Conservation (phyloP, 2,797 vertebrate genomes). For the Crenichthys baileyi region DNA sequence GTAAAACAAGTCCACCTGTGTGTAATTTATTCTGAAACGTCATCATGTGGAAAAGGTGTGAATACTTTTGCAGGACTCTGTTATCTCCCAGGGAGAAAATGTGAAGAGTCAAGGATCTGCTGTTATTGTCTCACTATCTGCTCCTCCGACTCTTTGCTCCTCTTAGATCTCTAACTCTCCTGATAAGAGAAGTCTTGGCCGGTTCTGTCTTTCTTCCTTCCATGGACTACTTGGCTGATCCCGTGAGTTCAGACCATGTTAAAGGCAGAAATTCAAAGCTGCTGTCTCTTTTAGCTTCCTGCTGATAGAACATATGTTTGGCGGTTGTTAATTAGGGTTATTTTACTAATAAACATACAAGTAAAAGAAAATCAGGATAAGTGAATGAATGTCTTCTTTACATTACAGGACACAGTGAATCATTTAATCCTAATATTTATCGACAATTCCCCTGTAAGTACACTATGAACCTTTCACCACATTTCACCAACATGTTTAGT, state of each 20-base stretch:
- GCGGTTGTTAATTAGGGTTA: not conserved
- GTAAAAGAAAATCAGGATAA: not conserved
- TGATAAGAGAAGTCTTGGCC: conserved; percentile 95
- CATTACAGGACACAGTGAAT: conserved; percentile 92
- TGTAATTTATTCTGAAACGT: too few relatives aligned
- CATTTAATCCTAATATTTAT: conserved; percentile 94
- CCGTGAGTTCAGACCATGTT: conserved; percentile 84
- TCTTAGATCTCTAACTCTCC: conserved; percentile 89
- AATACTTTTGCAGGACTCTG: not conserved
- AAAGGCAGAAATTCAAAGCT: conserved; percentile 20
- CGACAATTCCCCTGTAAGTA: conserved; percentile 93
- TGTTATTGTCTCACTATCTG: conserved; percentile 47
- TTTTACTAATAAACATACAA: conserved; percentile 11
- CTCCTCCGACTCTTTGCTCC: conserved; percentile 39
- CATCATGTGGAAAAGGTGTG: not conserved
- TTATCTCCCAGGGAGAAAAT: conserved; percentile 1
- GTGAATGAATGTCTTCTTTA: conserved; percentile 35
- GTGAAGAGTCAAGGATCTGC: conserved; percentile 17
- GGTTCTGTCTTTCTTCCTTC: conserved; percentile 98
- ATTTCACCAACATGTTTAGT: not conserved
- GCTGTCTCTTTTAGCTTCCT: not conserved
- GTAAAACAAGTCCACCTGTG: too few relatives aligned
- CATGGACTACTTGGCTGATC: conserved; percentile 97
- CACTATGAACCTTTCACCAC: not conserved
- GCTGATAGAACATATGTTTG: too few relatives aligned